A percentile compares a stretch with the other conserved stretches of the same genome.
Conservation (phyloP, 2,888 invertebrate genomes). For the Poecilobothrus nobilitatus region DNA sequence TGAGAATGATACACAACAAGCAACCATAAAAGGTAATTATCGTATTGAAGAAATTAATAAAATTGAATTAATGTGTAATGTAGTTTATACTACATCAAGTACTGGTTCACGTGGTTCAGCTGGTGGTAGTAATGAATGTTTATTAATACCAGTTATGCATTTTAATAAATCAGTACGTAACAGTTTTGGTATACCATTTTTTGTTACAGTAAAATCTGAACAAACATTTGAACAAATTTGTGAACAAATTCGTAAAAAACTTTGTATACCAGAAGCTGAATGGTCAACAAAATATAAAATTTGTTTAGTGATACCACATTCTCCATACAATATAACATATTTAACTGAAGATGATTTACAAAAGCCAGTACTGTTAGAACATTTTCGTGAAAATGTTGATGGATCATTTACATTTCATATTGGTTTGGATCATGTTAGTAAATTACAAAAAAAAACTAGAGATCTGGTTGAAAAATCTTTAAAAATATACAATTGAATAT, state of each 20-base stretch:
- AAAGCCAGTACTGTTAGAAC: slow-evolving; percentile 56
- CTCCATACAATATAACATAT: slow-evolving; percentile 55
- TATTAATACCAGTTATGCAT: slow-evolving; percentile 81
- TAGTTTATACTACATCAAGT: slow-evolving; percentile 68
- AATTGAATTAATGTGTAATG: slow-evolving; percentile 68
- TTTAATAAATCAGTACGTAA: slow-evolving; percentile 92
- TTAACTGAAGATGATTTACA: slow-evolving; percentile 69
- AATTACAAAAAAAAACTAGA: slow-evolving; percentile 72
- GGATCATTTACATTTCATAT: slow-evolving; percentile 69
- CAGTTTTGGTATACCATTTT: slow-evolving; percentile 89
- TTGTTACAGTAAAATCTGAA: slow-evolving; percentile 79
- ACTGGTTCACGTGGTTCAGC: slow-evolving; percentile 40
- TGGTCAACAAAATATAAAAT: slow-evolving; percentile 97
- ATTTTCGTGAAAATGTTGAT: slow-evolving; percentile 68
- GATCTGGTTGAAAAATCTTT: not conserved
- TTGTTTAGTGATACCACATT: slow-evolving; percentile 68
- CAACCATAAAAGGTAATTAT: slow-evolving; percentile 49
- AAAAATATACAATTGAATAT: slow-evolving; percentile 7
- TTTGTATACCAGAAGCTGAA: slow-evolving; percentile 92
- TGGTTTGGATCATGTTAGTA: slow-evolving; percentile 95
- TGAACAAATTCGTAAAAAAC: slow-evolving; percentile 83
- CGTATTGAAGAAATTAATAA: slow-evolving; percentile 91
- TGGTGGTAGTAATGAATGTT: too few relatives aligned
- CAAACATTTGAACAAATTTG: slow-evolving; percentile 79
- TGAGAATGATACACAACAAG: slow-evolving; percentile 35